These are phyloP conservation scores for Tinea pellionella DNA, from an alignment of 2,888 invertebrate genomes.

Conservation along the genomic window DNA sequence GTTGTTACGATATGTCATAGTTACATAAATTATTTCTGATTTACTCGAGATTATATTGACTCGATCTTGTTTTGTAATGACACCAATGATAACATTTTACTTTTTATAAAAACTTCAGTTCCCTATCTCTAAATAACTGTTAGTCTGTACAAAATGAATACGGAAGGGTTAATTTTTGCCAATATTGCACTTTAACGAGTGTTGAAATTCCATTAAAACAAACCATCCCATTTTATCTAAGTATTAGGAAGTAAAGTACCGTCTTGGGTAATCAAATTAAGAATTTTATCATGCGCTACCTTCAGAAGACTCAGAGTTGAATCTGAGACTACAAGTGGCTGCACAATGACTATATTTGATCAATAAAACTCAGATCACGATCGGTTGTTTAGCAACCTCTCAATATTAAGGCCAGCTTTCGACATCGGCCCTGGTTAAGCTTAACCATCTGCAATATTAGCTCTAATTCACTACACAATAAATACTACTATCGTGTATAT, in stretches of 20 bases:
- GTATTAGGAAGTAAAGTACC: too few species aligned
- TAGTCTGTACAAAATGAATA: too few species aligned
- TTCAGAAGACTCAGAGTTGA: background rate
- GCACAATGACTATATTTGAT: background rate
- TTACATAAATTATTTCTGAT: background rate
- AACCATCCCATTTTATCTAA: too few species aligned
- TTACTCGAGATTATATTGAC: background rate
- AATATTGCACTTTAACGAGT: too few species aligned
- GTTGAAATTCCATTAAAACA: too few species aligned
- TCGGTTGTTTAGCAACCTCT: background rate
- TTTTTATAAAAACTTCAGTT: too few species aligned
- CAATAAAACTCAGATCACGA: constrained; percentile 1
- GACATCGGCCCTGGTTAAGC: background rate
- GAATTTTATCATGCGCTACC: background rate
- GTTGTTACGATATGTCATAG: background rate
- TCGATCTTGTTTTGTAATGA: background rate
- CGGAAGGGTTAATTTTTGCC: too few species aligned
- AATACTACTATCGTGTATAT: too few species aligned
- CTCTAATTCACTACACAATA: too few species aligned
- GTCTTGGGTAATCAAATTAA: too few species aligned
- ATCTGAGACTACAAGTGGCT: background rate
- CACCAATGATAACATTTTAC: too few species aligned
- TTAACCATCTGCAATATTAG: background rate
- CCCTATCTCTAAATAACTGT: too few species aligned
- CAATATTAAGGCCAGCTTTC: background rate